Evolutionary conservation across 2,797 vertebrate genomes (phyloP).

Genomic region (Rachycentron canadum): DNA sequence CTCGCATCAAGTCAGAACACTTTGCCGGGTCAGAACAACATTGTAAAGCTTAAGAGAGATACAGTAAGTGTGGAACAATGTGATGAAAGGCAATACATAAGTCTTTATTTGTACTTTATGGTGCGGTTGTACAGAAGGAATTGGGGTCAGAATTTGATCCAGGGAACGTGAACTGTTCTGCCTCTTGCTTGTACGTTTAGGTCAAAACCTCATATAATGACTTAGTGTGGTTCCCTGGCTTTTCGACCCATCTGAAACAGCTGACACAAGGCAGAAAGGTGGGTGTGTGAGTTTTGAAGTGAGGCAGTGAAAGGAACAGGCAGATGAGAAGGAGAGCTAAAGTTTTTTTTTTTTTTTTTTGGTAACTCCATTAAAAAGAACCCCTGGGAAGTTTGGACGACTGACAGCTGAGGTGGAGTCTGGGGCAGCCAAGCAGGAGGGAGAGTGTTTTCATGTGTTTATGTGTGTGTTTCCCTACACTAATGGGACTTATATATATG

Average conservation of each 20-base stretch:
- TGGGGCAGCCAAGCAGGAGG: constrained; percentile 68
- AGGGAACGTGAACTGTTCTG: constrained; percentile 52
- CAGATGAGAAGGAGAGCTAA: constrained; percentile 65
- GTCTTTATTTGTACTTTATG: constrained; percentile 52
- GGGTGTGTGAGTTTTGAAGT: constrained; percentile 77
- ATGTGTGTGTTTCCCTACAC: constrained; percentile 79
- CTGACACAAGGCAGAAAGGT: constrained; percentile 79
- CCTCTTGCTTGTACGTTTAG: constrained; percentile 55
- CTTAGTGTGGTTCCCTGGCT: constrained; percentile 75
- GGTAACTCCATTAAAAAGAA: constrained; percentile 73
- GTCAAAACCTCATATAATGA: constrained; percentile 68
- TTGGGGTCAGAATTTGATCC: constrained; percentile 54
- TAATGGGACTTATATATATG: constrained; percentile 64
- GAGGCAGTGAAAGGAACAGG: constrained; percentile 59
- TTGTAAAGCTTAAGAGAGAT: constrained; percentile 49
- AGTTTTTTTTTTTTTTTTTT: constrained; percentile 73
- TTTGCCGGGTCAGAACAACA: constrained; percentile 67
- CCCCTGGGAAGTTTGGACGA: constrained; percentile 78
- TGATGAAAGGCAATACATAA: constrained; percentile 42
- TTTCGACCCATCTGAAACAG: constrained; percentile 78
- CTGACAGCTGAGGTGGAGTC: constrained; percentile 80
- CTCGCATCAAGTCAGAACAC: constrained; percentile 23
- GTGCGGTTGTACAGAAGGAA: constrained; percentile 56
- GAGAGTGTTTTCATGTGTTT: constrained; percentile 81
- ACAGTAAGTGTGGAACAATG: constrained; percentile 37